A percentile compares a stretch with the other conserved stretches of the same genome.
These are phyloP conservation scores for Trachelipus rathkii DNA, from an alignment of 1,140 invertebrate genomes.

Conservation along the genomic window DNA sequence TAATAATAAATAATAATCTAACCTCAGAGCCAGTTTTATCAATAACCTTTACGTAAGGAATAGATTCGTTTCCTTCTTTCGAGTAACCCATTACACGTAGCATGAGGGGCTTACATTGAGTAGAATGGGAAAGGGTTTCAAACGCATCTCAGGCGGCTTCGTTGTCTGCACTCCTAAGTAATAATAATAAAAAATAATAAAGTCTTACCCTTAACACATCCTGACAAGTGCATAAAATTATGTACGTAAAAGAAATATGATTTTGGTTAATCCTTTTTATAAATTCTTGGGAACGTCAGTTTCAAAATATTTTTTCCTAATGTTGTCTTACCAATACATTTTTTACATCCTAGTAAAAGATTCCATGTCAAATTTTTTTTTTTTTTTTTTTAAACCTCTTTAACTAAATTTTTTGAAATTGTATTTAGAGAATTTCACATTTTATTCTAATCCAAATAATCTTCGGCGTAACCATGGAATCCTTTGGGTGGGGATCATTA, in stretches of 20 bases:
- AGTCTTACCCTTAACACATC: background rate
- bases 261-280: too few relatives aligned
- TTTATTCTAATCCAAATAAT: too few relatives aligned
- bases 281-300: too few relatives aligned
- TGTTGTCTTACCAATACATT: too few relatives aligned
- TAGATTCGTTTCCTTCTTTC: constrained; percentile 48
- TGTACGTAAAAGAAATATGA: background rate
- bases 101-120: constrained; percentile 63
- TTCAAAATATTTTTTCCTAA: too few relatives aligned
- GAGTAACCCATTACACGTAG: constrained; percentile 65
- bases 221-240: background rate
- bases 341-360: too few relatives aligned
- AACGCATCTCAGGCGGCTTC: constrained; percentile 64
- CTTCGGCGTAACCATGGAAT: too few relatives aligned
- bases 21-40: constrained; percentile 48
- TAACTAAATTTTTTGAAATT: too few relatives aligned
- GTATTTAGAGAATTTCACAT: too few relatives aligned
- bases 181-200: constrained; percentile 34
- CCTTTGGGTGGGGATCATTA: too few relatives aligned
- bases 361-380: too few relatives aligned
- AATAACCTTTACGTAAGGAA: constrained; percentile 48
- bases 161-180: constrained; percentile 57
- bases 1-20: constrained; percentile 20
- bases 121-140: constrained; percentile 63
- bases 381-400: too few relatives aligned